A percentile compares a stretch with the other conserved stretches of the same genome.
Evolutionary conservation across 1,140 invertebrate species (phyloP).

Genomic region (Drosophila pandora): DNA sequence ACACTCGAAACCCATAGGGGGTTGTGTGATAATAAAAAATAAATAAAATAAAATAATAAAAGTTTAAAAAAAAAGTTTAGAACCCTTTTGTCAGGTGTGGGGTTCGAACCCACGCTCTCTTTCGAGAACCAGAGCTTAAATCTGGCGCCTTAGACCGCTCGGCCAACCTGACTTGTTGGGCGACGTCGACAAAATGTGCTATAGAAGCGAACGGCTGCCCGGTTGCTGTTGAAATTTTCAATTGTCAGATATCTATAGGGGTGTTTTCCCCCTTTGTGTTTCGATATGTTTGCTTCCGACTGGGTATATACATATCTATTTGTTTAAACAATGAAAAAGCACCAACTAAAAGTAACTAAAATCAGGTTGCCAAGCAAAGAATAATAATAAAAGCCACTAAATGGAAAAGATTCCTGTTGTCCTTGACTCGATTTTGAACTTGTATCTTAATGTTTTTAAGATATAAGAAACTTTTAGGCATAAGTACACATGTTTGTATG

Average conservation of each 20-base stretch:
- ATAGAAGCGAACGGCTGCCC: constrained; percentile 23
- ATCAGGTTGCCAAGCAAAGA: not conserved
- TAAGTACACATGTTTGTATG: not conserved
- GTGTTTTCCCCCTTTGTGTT: constrained; percentile 14
- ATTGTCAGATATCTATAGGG: constrained; percentile 18
- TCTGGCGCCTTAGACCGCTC: constrained; percentile 90
- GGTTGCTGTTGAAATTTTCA: constrained; percentile 4
- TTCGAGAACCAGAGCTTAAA: constrained; percentile 90
- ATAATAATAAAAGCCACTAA: not conserved
- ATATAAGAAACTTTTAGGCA: not conserved
- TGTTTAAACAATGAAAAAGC: constrained; percentile 8
- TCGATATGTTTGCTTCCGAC: not conserved
- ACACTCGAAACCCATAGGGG: too few relatives aligned
- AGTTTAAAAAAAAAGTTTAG: constrained; percentile 28
- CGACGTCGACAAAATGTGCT: constrained; percentile 48
- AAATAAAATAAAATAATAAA: constrained; percentile 5
- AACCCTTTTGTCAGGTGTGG: constrained; percentile 87
- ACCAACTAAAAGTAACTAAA: not conserved
- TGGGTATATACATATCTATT: constrained; percentile 10
- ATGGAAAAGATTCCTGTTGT: not conserved
- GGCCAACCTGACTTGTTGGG: constrained; percentile 86
- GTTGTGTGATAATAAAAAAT: constrained; percentile 1
- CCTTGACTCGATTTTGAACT: constrained; percentile 22
- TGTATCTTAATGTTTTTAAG: not conserved
- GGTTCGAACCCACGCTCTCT: constrained; percentile 90